These are phyloP conservation scores for Eutolmus rufibarbis DNA, from an alignment of 2,888 invertebrate genomes.

Conservation along the genomic window DNA sequence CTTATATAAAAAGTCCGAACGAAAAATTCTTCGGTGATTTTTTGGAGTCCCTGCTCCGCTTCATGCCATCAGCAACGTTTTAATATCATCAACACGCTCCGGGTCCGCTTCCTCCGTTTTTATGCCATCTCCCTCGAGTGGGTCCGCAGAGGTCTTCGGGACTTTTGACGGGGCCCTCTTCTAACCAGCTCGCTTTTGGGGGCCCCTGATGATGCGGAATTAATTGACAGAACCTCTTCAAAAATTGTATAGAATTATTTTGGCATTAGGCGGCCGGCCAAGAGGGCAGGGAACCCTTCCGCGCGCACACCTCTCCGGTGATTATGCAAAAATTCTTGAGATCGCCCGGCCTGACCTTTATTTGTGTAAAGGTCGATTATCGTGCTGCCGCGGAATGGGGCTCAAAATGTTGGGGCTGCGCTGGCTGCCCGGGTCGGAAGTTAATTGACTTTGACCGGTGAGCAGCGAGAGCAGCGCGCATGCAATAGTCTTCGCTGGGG, in stretches of 20 bases:
- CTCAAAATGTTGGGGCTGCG: not conserved
- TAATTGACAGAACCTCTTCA: slow-evolving; percentile 13
- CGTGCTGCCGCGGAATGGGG: not conserved
- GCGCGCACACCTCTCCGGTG: not conserved
- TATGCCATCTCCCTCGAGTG: not conserved
- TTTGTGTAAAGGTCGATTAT: not conserved
- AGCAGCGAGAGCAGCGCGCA: not conserved
- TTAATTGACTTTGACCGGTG: not conserved
- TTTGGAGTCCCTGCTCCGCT: slow-evolving; percentile 11
- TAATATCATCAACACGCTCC: slow-evolving; percentile 35
- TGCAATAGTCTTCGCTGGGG: not conserved
- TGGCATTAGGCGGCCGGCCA: not conserved
- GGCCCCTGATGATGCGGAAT: slow-evolving; percentile 8
- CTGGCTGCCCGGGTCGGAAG: not conserved
- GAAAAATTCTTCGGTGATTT: slow-evolving; percentile 27
- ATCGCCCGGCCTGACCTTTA: not conserved
- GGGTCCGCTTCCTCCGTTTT: not conserved
- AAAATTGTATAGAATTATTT: slow-evolving; percentile 22
- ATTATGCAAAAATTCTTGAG: not conserved
- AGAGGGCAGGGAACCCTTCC: not conserved
- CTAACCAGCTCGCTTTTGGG: not conserved
- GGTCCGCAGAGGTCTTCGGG: not conserved
- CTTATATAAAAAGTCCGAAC: not conserved
- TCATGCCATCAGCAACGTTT: slow-evolving; percentile 34
- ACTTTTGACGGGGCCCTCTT: not conserved